Conservation (phyloP, 2,113 vertebrate genomes). For the Channa argus region DNA sequence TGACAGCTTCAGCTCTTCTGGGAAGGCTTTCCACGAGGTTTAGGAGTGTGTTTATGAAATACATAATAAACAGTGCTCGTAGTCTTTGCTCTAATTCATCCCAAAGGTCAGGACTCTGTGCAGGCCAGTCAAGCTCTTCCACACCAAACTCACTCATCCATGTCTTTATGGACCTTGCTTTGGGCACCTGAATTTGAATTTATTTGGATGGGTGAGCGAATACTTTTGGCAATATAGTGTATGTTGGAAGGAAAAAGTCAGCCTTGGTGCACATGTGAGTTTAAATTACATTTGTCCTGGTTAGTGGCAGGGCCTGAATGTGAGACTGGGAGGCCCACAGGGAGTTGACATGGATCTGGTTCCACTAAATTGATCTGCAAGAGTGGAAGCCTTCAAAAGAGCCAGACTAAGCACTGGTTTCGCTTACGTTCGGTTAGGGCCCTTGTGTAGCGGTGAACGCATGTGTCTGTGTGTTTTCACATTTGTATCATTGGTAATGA, state of each 20-base stretch:
- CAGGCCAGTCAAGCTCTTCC: too few species aligned
- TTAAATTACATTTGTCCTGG: constrained; percentile 37
- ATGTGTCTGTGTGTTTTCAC: constrained; percentile 11
- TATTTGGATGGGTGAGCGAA: too few species aligned
- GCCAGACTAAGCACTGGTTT: constrained; percentile 28
- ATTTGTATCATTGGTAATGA: constrained; percentile 45
- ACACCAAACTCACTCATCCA: too few species aligned
- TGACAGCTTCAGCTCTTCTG: too few species aligned
- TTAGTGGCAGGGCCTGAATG: constrained; percentile 70
- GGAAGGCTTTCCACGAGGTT: too few species aligned
- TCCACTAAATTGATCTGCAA: constrained; percentile 76
- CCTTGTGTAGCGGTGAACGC: background rate
- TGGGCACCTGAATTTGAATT: too few species aligned
- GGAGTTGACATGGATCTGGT: constrained; percentile 71
- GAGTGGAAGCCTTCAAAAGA: constrained; percentile 67
- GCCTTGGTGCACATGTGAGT: constrained; percentile 9
- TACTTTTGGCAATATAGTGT: too few species aligned
- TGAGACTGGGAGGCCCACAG: constrained; percentile 73
- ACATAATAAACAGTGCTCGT: too few species aligned
- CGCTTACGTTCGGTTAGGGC: constrained; percentile 38
- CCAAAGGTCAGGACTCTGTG: too few species aligned
- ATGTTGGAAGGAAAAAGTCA: background rate
- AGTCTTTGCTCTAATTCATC: too few species aligned
- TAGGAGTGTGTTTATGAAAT: too few species aligned
- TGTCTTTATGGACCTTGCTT: too few species aligned